phyloP scores from a whole-genome alignment of 2,888 invertebrate species.

The Allolobophora icterica region DNA sequence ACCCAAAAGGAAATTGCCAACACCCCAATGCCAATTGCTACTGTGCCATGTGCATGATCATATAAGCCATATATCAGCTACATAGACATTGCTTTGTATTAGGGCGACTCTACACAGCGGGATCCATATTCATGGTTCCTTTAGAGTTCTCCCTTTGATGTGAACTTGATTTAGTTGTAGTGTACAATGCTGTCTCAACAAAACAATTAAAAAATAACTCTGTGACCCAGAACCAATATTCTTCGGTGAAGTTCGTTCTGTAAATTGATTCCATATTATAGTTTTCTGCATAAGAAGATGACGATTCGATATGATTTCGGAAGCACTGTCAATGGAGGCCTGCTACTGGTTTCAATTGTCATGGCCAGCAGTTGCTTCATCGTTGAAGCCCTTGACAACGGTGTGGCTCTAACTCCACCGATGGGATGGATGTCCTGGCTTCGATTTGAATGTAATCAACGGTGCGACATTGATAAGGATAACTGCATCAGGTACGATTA shows the following conservation, averaged over 20 bases:
- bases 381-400: conserved; percentile 54
- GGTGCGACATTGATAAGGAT: conserved; percentile 57
- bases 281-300: neutral
- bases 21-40: no score
- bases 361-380: neutral
- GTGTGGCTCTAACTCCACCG: conserved; percentile 60
- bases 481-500: conserved; percentile 58
- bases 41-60: no score
- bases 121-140: no score
- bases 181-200: neutral
- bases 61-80: no score
- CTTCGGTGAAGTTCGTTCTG: neutral
- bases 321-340: neutral
- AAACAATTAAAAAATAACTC: neutral
- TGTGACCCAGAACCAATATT: no score
- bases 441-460: conserved; percentile 58
- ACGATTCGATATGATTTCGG: neutral
- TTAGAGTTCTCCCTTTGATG: no score
- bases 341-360: conserved; percentile 17
- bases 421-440: conserved; percentile 65
- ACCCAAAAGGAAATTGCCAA: no score
- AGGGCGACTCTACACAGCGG: no score
- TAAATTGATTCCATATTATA: neutral
- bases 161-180: neutral
- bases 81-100: no score